Base-by-base conservation (phyloP, 2,888 invertebrate genomes). In the Oxystoma pomonae region DNA sequence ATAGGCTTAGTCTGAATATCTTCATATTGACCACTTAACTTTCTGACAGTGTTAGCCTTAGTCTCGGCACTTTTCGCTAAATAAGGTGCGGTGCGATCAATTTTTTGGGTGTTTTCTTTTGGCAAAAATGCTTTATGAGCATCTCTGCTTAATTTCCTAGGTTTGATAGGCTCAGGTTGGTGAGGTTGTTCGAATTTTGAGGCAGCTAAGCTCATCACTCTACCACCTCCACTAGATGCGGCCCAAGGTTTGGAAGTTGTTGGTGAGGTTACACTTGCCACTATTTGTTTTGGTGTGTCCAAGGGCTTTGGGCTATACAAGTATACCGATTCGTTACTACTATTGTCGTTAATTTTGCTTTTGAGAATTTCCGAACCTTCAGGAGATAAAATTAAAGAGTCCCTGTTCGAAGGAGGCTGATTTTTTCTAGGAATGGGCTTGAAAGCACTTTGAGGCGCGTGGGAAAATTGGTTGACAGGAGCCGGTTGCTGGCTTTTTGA, bases 391-490 rank as follows among this genome's bases (percentile, higher is more conserved):
- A 67, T 57, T 18, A 65, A 17, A 2, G 65, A 63, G 1, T 58
- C 55, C 58, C 65, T 21, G 16, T 63, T 61, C 16, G 49, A 19
- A 16, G 50, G 5, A 51, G 76, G 72, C 64, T 59, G 20, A 9
- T 62, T 57, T 74, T 82, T 80, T 72, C 77, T 80, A 62, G 71
- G 80, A 64, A 82, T 83, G 1, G 89, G 90, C 68, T 87, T 87
- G 73, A 91, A 91, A 1, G 90, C 90, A 9, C 90, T 90, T 82
- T 88, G 86, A 0, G 90, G 89, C 0, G 90, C 90, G 75, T 91
- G 91, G 20, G 88, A 90, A 73, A 91, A 91, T 70, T 90, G 86
- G 75, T 90, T 90, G 0, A 89, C 83, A 1, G 86, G 85, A 53
- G 85, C 79, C 9, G 87, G 86, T 74, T 86, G 84, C 5, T 7